Conservation (phyloP, 2,888 invertebrate genomes). For the Byasa hedistus region DNA sequence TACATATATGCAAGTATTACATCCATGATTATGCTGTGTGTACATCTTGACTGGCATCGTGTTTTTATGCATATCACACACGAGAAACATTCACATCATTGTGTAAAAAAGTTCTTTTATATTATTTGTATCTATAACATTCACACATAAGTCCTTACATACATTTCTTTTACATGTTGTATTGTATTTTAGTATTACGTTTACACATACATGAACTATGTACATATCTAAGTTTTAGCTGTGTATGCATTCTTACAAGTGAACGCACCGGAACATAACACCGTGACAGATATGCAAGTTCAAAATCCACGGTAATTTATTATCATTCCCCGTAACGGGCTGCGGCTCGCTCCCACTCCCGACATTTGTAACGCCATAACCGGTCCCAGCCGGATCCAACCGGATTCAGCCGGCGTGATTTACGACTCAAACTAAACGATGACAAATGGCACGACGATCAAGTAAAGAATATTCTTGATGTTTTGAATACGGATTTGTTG, state of each 20-base stretch:
- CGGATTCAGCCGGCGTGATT: constrained; percentile 1
- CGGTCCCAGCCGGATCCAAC: constrained; percentile 12
- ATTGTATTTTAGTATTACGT: neutral
- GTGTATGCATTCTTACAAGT: neutral
- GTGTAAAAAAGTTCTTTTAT: too few species aligned
- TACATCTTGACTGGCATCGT: too few species aligned
- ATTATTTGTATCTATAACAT: too few species aligned
- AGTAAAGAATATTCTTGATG: constrained; percentile 3
- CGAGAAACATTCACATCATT: too few species aligned
- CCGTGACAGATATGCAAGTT: neutral
- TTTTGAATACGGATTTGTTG: too few species aligned
- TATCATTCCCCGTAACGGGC: neutral
- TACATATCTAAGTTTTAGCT: too few species aligned
- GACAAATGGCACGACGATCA: constrained; percentile 12
- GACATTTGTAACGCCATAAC: constrained; percentile 14
- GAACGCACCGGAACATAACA: neutral
- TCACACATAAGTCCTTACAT: too few species aligned
- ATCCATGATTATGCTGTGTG: too few species aligned
- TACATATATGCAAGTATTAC: too few species aligned
- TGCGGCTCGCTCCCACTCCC: neutral
- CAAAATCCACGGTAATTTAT: neutral
- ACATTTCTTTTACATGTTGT: too few species aligned
- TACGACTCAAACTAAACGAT: constrained; percentile 12
- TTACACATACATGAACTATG: neutral
- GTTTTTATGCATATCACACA: too few species aligned